Percentiles rank a stretch among this genome's conserved stretches.
Conservation (phyloP, 2,797 vertebrate genomes). For the Moxostoma hubbsi region DNA sequence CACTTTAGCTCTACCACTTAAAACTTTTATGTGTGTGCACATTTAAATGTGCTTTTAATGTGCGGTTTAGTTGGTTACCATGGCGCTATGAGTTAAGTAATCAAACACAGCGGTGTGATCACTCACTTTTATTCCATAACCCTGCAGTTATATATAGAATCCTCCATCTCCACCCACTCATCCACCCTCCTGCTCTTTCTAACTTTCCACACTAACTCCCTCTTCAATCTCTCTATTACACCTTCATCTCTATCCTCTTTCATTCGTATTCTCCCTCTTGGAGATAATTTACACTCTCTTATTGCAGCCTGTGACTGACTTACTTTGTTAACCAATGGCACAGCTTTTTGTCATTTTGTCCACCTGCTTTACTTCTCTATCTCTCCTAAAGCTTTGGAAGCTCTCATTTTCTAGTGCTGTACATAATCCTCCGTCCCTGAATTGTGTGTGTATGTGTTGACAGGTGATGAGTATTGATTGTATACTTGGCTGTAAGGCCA, state of each 20-base stretch:
- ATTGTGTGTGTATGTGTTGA: conserved; percentile 70
- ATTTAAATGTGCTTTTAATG: conserved; percentile 39
- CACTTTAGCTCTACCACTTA: neutral
- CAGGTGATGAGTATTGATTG: conserved; percentile 75
- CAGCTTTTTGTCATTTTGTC: conserved; percentile 8
- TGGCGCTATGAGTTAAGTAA: conserved; percentile 72
- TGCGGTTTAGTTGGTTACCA: conserved; percentile 57
- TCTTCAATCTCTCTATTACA: conserved; percentile 46
- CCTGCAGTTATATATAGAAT: conserved; percentile 79
- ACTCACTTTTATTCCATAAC: conserved; percentile 80
- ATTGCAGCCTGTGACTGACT: conserved; percentile 20
- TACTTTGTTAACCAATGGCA: conserved; percentile 34
- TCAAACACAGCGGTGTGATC: conserved; percentile 72
- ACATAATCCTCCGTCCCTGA: conserved; percentile 67
- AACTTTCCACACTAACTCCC: conserved; percentile 52
- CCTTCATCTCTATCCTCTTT: conserved; percentile 55
- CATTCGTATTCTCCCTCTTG: conserved; percentile 44
- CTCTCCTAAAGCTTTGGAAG: conserved; percentile 8
- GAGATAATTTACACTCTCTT: conserved; percentile 25
- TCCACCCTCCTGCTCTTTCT: conserved; percentile 69
- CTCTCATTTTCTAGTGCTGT: conserved; percentile 39
- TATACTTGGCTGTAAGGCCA: conserved; percentile 72
- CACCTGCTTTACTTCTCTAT: conserved; percentile 21
- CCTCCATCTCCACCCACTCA: conserved; percentile 75
- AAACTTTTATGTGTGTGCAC: too few species aligned